Conservation (phyloP, 2,113 vertebrate species). For the Sceloporus undulatus region DNA sequence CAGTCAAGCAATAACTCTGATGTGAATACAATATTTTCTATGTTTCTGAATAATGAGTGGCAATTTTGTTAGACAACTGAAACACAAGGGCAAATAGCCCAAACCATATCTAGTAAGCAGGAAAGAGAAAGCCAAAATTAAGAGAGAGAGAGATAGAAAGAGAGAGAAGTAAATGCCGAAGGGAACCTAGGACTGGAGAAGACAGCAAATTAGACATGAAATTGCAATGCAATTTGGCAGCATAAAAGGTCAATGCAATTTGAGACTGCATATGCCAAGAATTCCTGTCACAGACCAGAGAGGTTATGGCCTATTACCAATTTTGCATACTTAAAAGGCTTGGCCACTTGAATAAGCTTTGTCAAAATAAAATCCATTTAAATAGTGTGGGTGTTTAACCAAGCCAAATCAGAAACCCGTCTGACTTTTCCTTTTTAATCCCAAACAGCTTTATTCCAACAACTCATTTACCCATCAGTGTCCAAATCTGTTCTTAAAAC, state of each 20-base stretch:
- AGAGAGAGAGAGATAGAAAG: conserved; percentile 5
- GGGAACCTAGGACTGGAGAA: conserved; percentile 58
- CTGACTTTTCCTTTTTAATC: conserved; percentile 53
- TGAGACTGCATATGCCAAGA: conserved; percentile 61
- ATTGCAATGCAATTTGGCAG: conserved; percentile 72
- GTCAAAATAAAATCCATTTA: conserved; percentile 59
- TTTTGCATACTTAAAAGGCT: conserved; percentile 56
- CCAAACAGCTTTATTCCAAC: conserved; percentile 66
- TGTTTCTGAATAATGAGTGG: conserved; percentile 37
- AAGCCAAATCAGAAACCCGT: conserved; percentile 62
- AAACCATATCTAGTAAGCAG: conserved; percentile 29
- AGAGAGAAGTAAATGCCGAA: conserved; percentile 45
- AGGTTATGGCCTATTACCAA: conserved; percentile 51
- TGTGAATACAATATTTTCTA: background rate
- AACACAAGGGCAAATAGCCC: background rate
- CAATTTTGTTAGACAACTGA: conserved; percentile 39
- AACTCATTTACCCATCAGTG: conserved; percentile 48
- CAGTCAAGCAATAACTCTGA: background rate
- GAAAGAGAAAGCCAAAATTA: conserved; percentile 44
- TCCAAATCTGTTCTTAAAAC: conserved; percentile 61
- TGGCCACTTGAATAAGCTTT: conserved; percentile 61
- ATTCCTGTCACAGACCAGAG: background rate
- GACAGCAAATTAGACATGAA: conserved; percentile 69
- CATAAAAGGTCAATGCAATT: conserved; percentile 70
- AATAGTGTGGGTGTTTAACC: conserved; percentile 67